Conservation (phyloP, 2,113 vertebrate species). For the Chamaetylas fuelleborni region DNA sequence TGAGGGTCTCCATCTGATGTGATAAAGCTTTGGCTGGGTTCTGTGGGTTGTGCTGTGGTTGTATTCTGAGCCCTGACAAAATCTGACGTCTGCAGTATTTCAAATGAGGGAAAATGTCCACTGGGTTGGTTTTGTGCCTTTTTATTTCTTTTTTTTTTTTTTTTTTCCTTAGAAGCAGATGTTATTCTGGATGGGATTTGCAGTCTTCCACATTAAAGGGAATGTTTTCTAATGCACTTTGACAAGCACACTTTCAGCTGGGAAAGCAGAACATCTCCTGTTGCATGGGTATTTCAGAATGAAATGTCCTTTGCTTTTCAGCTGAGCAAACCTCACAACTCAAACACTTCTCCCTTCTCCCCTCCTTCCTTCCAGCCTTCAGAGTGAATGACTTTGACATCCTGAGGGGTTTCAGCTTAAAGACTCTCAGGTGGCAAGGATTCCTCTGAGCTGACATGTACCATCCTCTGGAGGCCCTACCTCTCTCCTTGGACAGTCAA, state of each 20-base stretch:
- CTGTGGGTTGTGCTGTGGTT: neutral
- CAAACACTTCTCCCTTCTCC: neutral
- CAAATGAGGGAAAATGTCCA: neutral
- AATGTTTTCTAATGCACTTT: neutral
- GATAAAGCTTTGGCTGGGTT: neutral
- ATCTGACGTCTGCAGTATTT: neutral
- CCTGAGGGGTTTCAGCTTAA: neutral
- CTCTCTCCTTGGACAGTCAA: neutral
- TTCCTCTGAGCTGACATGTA: neutral
- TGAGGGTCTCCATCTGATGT: neutral
- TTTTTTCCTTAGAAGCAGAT: neutral
- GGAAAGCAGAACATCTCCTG: neutral
- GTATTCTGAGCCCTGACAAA: neutral
- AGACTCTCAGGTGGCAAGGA: neutral
- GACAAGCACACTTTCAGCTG: neutral
- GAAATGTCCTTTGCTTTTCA: neutral
- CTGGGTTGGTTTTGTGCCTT: neutral
- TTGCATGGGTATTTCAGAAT: neutral
- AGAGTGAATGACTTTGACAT: neutral
- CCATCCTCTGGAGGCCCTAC: neutral
- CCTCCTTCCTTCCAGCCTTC: neutral
- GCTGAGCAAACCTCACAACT: neutral
- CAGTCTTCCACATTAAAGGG: neutral
- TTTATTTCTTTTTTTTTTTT: neutral
- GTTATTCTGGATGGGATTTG: neutral